Percentiles rank a stretch among this genome's conserved stretches.
These are phyloP conservation scores for Brachionus rubens DNA, from an alignment of 1,140 invertebrate species.

Conservation along the genomic window DNA sequence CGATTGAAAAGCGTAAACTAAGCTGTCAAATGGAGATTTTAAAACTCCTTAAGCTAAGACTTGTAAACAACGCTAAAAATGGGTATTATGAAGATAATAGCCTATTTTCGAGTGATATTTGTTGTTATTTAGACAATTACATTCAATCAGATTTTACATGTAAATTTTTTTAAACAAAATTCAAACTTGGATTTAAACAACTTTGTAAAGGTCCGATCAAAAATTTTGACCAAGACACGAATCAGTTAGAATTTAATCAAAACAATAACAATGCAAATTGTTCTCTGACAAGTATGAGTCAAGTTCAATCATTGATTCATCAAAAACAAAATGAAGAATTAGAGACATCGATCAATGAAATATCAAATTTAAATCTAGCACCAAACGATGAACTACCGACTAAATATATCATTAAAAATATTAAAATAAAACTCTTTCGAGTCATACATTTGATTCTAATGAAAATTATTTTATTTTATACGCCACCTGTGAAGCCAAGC, in stretches of 20 bases:
- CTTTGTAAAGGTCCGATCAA: too few species aligned
- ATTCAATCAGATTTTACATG: neutral
- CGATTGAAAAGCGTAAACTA: neutral
- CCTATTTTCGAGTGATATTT: neutral
- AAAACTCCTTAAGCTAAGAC: neutral
- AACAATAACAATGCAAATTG: neutral
- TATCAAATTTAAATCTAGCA: neutral
- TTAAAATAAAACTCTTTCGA: neutral
- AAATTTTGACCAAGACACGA: too few species aligned
- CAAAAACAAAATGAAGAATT: neutral
- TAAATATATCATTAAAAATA: slow-evolving; percentile 7
- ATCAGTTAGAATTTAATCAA: neutral
- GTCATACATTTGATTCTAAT: neutral
- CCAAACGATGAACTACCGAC: neutral
- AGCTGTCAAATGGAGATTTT: neutral
- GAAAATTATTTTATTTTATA: slow-evolving; percentile 8
- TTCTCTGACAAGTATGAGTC: neutral
- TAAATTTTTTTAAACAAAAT: neutral
- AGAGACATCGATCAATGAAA: neutral
- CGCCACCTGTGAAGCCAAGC: neutral
- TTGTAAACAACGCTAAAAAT: neutral
- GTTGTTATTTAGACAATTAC: neutral
- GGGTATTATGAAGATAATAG: neutral
- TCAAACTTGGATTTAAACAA: too few species aligned
- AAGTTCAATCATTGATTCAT: neutral